Evolutionary conservation across 2,113 vertebrate species (phyloP).

Genomic region (Cromileptes altivelis): DNA sequence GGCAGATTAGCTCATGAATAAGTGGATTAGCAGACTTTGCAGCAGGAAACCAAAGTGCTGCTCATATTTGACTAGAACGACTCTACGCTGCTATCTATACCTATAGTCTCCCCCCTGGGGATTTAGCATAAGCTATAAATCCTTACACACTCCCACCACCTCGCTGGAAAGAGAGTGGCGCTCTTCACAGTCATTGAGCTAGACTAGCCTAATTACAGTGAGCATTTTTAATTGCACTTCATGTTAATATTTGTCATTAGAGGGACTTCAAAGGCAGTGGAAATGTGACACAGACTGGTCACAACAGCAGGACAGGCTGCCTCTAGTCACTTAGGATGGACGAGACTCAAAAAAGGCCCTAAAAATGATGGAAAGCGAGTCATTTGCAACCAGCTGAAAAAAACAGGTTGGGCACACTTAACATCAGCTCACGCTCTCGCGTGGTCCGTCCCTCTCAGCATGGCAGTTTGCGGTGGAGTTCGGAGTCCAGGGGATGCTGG

Average conservation of each 20-base stretch:
- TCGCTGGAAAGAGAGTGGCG: conserved; percentile 65
- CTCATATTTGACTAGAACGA: conserved; percentile 86
- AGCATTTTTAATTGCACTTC: conserved; percentile 76
- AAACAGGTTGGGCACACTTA: conserved; percentile 11
- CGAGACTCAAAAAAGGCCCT: background rate
- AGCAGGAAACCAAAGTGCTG: conserved; percentile 87
- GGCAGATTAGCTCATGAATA: conserved; percentile 88
- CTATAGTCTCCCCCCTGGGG: conserved; percentile 84
- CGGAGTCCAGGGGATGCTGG: conserved; percentile 73
- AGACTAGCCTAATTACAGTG: conserved; percentile 64
- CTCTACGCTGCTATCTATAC: conserved; percentile 84
- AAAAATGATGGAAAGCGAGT: background rate
- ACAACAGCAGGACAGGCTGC: conserved; percentile 11
- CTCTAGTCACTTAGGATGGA: background rate
- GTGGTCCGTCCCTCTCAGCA: conserved; percentile 63
- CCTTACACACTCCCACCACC: conserved; percentile 77
- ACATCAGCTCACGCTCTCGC: background rate
- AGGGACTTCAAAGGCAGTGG: conserved; percentile 53
- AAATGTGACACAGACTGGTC: conserved; percentile 22
- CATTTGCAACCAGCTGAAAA: conserved; percentile 3
- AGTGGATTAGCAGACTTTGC: conserved; percentile 88
- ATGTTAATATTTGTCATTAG: conserved; percentile 67
- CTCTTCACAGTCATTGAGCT: conserved; percentile 72
- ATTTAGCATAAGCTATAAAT: conserved; percentile 85
- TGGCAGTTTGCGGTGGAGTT: conserved; percentile 57